Base-by-base conservation (phyloP, 2,113 vertebrate species). In the Daubentonia madagascariensis region DNA sequence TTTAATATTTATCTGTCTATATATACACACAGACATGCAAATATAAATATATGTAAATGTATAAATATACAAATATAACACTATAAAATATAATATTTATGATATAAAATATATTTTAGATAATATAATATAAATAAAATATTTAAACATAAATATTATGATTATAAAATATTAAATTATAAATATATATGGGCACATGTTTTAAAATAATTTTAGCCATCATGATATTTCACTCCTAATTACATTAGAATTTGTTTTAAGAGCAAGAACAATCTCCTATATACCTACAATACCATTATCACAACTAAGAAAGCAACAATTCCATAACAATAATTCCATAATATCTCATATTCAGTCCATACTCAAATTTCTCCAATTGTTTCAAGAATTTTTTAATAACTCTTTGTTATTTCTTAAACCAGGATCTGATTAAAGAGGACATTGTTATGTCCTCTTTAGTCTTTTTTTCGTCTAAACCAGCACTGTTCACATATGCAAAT, bases 121-220 rank as follows among this genome's bases (percentile, higher is more conserved):
- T 73, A n/a, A 73, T 73, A 30, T 67, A 76, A 68, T 48, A 48
- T 28, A 81, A 80, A 28, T n/a, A 28, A 86, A 86, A 72, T 40
- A 54, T 8, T 43, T 89, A 35, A 79, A 63, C 25, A 9, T 83
- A 86, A 35, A 35, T 52, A 67, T 61, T 13, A 54, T 78, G 6
- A 76, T 35, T 43, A 76, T 45, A 85, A 75, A 73, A 65, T 89
- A 16, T 79, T 68, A 88, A 67, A 30, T 94, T 85, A 20, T 95
- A 85, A 57, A 59, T 32, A 67, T 52, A 43, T 37, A 52, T 89
- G 40, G 11, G 6, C 72, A 23, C 50, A 85, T 65, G 20, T 67
- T 97, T 93, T 54, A 93, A 93, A 84, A 79, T 84, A 90, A 93
- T 30, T 63, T 88, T 95, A 85, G 63, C 4, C 12, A 23, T 84